These are phyloP conservation scores for Sitophilus oryzae DNA, from an alignment of 1,140 invertebrate genomes.

Conservation along the genomic window DNA sequence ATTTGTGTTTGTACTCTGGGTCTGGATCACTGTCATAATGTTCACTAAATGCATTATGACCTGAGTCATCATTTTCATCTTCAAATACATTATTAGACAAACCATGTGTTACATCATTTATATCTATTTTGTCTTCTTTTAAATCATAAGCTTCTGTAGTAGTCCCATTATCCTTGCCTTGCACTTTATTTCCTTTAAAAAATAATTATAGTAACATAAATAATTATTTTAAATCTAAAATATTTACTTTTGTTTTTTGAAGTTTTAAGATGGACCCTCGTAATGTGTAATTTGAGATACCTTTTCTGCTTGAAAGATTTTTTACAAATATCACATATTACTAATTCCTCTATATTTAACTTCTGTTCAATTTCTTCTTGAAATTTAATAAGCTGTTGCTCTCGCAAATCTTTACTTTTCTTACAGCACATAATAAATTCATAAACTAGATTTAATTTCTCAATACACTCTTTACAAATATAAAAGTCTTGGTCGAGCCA, in stretches of 20 bases:
- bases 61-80: background rate
- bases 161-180: background rate
- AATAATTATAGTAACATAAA: no score
- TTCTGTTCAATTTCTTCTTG: conserved; percentile 11
- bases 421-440: conserved; percentile 22
- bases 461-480: conserved; percentile 20
- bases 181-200: no score
- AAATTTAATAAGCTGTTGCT: conserved; percentile 10
- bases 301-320: conserved; percentile 25
- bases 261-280: conserved; percentile 12
- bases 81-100: background rate
- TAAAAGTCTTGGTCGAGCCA: conserved; percentile 17
- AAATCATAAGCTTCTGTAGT: no score
- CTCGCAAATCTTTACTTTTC: conserved; percentile 20
- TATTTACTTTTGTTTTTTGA: background rate
- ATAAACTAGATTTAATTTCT: conserved; percentile 19
- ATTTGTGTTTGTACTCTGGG: background rate
- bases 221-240: no score
- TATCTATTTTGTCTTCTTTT: no score
- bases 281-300: conserved; percentile 23
- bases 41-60: conserved; percentile 1
- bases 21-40: conserved; percentile 15
- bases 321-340: conserved; percentile 22
- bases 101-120: background rate
- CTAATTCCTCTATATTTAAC: background rate